Evolutionary conservation across 1,140 invertebrate species (phyloP), one percentile per base, ranked within the genome.

Genomic region (Drosophila setifemur): DNA sequence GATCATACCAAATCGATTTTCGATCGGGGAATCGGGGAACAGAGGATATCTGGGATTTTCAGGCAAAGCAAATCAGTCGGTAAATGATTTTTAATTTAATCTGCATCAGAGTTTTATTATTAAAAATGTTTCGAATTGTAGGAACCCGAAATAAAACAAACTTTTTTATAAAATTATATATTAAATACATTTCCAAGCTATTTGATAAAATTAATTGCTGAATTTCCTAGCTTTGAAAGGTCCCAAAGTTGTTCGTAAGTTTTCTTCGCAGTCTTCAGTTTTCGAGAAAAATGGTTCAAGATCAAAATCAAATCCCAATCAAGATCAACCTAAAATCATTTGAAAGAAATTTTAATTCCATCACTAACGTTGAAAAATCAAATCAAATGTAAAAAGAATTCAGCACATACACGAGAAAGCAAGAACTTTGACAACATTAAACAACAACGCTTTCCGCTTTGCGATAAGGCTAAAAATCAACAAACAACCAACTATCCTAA

Each of bases 401-500:
- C 26, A 44, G 28, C 14, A 42, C 21, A 18, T 12, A 26, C 8
- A 43, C 8, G n/a, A 21, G 9, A 35, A 42, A 44, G 31, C 33
- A 61, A 29, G 47, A 61, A 44, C 54, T 28, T 42, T 64, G 47
- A 55, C 68, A 43, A 44, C 61, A 54, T 53, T 44, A 44, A 66
- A 72, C 77, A 42, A 88, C 85, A 85, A 85, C 78, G 73, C 57
- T 82, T 83, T 82, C 77, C 79, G 73, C 69, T 72, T 63, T 43
- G 45, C 78, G 74, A 83, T 77, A 73, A 82, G 60, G 9, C 53
- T 29, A 44, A 16, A 47, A 58, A 35, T 19, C 47, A 64, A 70
- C 52, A 76, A 63, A 31, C 21, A 47, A 63, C 53, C 42, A 55
- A 37, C 53, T n/a, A n/a, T n/a, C n/a, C n/a, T n/a, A n/a, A 61